phyloP scores from a whole-genome alignment of 2,888 invertebrate species.

The Drosophila macrospina region DNA sequence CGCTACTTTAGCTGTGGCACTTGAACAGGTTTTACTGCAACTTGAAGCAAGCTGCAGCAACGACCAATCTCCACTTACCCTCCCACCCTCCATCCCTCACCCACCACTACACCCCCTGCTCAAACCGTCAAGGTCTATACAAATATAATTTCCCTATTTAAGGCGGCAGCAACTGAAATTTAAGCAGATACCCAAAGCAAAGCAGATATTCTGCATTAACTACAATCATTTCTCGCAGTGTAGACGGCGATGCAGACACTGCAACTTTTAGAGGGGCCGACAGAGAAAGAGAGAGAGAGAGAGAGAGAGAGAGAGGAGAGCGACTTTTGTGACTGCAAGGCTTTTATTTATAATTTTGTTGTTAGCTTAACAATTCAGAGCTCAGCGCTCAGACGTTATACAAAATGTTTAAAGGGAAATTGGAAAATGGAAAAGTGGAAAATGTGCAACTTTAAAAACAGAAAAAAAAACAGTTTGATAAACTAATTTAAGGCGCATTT shows the following conservation, averaged over 20 bases:
- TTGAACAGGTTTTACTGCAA: constrained; percentile 58
- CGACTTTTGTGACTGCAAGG: constrained; percentile 14
- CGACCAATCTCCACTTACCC: not conserved
- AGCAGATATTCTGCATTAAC: constrained; percentile 1
- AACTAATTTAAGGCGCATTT: constrained; percentile 64
- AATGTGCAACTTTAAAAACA: constrained; percentile 21
- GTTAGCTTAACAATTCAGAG: constrained; percentile 60
- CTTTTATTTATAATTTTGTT: constrained; percentile 32
- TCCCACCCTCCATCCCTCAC: no score
- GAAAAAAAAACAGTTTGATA: constrained; percentile 42
- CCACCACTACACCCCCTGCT: no score
- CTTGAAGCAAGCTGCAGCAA: constrained; percentile 5
- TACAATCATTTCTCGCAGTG: constrained; percentile 54
- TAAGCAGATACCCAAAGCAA: constrained; percentile 39
- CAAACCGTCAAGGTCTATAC: constrained; percentile 31
- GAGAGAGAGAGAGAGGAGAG: not conserved
- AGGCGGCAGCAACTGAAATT: constrained; percentile 63
- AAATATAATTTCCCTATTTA: constrained; percentile 56
- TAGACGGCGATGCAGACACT: constrained; percentile 19
- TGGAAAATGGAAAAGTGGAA: constrained; percentile 19
- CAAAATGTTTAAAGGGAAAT: constrained; percentile 31
- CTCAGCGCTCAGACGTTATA: constrained; percentile 18
- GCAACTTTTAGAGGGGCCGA: constrained; percentile 9
- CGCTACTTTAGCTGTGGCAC: constrained; percentile 49
- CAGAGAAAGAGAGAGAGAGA: not conserved